Base-by-base conservation (phyloP, 2,113 vertebrate genomes). In the Romanogobio albipinnatus region DNA sequence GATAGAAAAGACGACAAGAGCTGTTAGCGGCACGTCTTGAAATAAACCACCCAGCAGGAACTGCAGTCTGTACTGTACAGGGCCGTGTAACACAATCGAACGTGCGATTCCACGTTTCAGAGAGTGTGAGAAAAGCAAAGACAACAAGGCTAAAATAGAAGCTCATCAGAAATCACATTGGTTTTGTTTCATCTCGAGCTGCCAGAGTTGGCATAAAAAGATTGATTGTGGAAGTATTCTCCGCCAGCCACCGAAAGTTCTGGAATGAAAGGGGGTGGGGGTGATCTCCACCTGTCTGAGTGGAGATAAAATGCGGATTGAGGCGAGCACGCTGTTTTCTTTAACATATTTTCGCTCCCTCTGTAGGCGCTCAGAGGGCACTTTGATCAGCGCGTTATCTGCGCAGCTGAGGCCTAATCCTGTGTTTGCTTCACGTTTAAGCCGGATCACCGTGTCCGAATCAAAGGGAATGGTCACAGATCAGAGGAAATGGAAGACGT, bases 341-440 rank as follows among this genome's bases (percentile, higher is more conserved):
- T 92, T 91, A 92, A 90, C 92, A 92, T 92, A 92, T 93, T 92
- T 93, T 91, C 89, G 86, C 89, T 89, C 88, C 89, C 90, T 89
- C 93, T 89, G 91, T 92, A 89, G 76, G 86, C 88, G 90, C 92
- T 92, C 90, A 85, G n/a, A 88, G 91, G 92, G 90, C 92, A 93
- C 93, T 95, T 94, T 95, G 94, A 95, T 95, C 94, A 91, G 90
- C 91, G 89, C 88, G 91, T 94, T 94, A 93, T 95, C 94, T 92
- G 91, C 87, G 89, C 90, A 84, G 90, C 93, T 93, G 93, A 85
- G 92, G 91, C 91, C 92, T 95, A 95, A 94, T 94, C 94, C 91
- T 89, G 92, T 94, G 93, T 95, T 95, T 94, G 93, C 93, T 93
- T 91, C 86, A 81, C 91, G 93, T 94, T 93, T 94, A 94, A 95